Evolutionary conservation across 1,140 invertebrate species (phyloP), one percentile per base, ranked within the genome.

Genomic region (Leptoteleia sp.): DNA sequence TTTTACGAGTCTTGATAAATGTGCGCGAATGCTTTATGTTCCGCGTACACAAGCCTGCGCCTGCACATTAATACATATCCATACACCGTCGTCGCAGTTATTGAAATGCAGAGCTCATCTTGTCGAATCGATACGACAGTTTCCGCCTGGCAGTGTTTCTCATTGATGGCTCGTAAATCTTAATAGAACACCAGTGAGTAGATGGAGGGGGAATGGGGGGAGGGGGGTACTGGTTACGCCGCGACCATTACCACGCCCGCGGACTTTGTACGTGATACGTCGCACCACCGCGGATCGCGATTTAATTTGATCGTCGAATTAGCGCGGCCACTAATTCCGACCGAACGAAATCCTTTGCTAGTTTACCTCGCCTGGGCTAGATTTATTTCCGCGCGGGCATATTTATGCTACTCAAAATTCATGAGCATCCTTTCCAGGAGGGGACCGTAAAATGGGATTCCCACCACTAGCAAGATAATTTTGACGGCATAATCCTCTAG

Each of bases 111-210:
- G 62, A 76, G 62, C 67, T 72, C 78, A 80, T 80, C 78, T 76
- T 80, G 67, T 80, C 55, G 35, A 80, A 80, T 80, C 78, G 67
- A 80, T 80, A 80, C 62, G 72, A 68, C 55, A 59, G 78, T 80
- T 80, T 80, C 72, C 72, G 72, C 54, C 27, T 54, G 52, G 40
- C 78, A 80, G 67, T 73, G 78, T 70, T 72, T 76, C 78, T 76
- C 72, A 73, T 80, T 76, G 78, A 80, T 76, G 72, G 78, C 62
- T 73, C 68, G 47, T 80, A 76, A 80, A 80, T 80, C 78, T 80
- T 80, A 68, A 80, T 72, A 76, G 67, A 76, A 80, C 67, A 67
- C n/a, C n/a, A n/a, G n/a, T n/a, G n/a, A n/a, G n/a, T n/a, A n/a
- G n/a, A n/a, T n/a, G n/a, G n/a, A n/a, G n/a, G n/a, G n/a, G n/a